Evolutionary conservation across 2,888 invertebrate genomes (phyloP).

Genomic region (Cylindroiulus punctatus): DNA sequence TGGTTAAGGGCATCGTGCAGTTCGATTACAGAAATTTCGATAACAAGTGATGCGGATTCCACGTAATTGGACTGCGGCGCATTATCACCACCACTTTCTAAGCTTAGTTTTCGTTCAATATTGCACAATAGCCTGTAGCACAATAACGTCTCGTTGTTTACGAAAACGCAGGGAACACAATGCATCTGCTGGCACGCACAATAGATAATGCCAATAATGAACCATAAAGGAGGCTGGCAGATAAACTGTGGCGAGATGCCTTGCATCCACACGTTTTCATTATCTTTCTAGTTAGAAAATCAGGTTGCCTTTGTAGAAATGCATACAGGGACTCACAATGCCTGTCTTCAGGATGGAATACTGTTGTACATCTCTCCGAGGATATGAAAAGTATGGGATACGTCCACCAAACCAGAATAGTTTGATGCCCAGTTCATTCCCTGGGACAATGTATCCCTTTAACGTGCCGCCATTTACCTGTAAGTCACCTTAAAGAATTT

Average conservation of each 20-base stretch:
- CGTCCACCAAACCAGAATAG: not conserved
- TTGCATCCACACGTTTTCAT: not conserved
- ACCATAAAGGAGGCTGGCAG: not conserved
- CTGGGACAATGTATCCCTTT: slow-evolving; percentile 1
- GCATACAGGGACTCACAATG: not conserved
- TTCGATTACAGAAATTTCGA: no score
- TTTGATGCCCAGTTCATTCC: not conserved
- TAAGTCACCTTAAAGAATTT: slow-evolving; percentile 47
- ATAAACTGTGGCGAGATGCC: not conserved
- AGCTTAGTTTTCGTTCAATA: not conserved
- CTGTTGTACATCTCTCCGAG: not conserved
- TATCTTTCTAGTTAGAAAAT: slow-evolving; percentile 21
- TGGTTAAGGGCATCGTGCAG: no score
- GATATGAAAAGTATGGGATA: not conserved
- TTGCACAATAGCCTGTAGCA: not conserved
- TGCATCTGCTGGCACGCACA: not conserved
- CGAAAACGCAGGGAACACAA: not conserved
- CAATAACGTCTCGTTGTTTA: not conserved
- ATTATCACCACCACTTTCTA: not conserved
- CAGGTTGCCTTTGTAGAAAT: not conserved
- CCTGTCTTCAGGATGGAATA: not conserved
- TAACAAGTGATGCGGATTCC: not conserved
- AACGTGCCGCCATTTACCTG: slow-evolving; percentile 46
- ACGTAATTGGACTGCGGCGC: not conserved
- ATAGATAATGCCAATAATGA: not conserved